These are phyloP conservation scores for Idaea biselata DNA, from an alignment of 2,888 invertebrate genomes.

Conservation along the genomic window DNA sequence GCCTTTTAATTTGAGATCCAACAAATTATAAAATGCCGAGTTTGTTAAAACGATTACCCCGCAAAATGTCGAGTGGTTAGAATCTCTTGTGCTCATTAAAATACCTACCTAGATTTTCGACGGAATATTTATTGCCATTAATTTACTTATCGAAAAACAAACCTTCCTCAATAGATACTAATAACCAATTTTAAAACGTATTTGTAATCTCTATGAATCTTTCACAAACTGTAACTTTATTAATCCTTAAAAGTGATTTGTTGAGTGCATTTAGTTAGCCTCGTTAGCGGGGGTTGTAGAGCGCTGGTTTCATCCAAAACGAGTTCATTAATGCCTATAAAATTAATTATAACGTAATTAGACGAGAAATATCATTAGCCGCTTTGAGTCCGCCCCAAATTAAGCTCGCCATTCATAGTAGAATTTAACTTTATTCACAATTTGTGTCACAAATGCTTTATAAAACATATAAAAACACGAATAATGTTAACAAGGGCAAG, in stretches of 20 bases:
- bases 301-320: background rate
- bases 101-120: background rate
- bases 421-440: background rate
- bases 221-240: too few relatives aligned
- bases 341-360: background rate
- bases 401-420: background rate
- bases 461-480: constrained; percentile 10
- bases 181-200: background rate
- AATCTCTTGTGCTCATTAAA: background rate
- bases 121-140: background rate
- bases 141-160: too few relatives aligned
- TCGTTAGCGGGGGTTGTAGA: background rate
- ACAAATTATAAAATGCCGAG: background rate
- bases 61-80: background rate
- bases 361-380: background rate
- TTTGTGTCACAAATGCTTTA: background rate
- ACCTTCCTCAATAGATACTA: background rate
- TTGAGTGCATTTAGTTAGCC: background rate
- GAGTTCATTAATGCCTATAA: background rate
- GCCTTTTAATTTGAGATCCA: background rate
- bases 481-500: constrained; percentile 19
- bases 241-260: background rate
- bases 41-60: background rate
- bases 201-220: background rate
- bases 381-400: background rate